phyloP scores from a whole-genome alignment of 2,113 vertebrate species.

The Chaetops frenatus region DNA sequence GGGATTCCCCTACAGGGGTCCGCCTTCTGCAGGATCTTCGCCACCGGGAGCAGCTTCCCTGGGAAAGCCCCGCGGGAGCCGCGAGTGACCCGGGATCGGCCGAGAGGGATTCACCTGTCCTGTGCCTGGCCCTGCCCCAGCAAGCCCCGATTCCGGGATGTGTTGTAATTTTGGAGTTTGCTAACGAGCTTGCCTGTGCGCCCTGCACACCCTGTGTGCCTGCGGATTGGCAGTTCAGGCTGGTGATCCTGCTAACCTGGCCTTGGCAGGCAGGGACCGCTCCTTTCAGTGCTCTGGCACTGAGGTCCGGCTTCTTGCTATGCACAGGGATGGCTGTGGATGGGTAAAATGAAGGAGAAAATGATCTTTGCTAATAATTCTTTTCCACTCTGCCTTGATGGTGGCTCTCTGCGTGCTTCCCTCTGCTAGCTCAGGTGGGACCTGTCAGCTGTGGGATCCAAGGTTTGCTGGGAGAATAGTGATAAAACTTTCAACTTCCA shows the following conservation, averaged over 20 bases:
- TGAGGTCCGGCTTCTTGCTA: background rate
- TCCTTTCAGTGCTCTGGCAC: background rate
- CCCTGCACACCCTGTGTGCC: background rate
- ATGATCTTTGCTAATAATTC: background rate
- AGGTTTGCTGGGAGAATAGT: background rate
- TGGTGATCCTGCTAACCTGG: background rate
- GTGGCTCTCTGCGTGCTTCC: fast-evolving
- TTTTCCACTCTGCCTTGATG: background rate
- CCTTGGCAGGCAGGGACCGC: background rate
- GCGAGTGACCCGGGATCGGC: fast-evolving
- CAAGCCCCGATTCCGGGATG: background rate
- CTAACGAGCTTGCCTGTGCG: background rate
- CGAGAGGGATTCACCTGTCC: background rate
- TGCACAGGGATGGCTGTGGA: fast-evolving
- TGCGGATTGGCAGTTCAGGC: background rate
- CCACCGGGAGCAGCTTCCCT: background rate
- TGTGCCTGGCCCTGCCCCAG: fast-evolving
- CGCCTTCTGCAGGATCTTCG: background rate
- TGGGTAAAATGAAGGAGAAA: background rate
- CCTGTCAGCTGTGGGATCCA: background rate
- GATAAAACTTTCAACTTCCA: background rate
- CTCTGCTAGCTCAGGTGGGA: background rate
- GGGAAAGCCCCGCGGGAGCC: background rate
- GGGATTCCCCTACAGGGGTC: background rate
- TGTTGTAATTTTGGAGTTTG: background rate